Evolutionary conservation across 1,140 invertebrate species (phyloP), one percentile per base, ranked within the genome.

Genomic region (Drosophila ohnishii): DNA sequence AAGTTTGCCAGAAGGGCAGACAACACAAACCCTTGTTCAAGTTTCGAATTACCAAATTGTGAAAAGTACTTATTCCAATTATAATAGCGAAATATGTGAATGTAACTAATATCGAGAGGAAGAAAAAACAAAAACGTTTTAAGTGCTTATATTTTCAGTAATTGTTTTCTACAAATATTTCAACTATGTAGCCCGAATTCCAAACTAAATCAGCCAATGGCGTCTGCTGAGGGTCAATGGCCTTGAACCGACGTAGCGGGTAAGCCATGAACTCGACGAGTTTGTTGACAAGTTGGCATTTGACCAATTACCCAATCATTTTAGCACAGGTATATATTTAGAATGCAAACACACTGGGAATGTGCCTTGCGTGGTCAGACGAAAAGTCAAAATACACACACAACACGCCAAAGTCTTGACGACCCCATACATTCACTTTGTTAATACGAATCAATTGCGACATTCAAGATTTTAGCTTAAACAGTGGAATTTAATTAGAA

Each of bases 221-320:
- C 19, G 63, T 40, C 63, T 34, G 9, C 50, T 2, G 5, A n/a
- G 28, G 67, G 42, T 71, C 51, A 58, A 16, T 50, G 51, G 50
- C 44, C 67, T 35, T 48, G 19, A 57, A 47, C 8, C 30, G 0
- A 35, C n/a, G 32, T n/a, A 37, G 1, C 19, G 14, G 14, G 10
- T n/a, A 16, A 5, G 19, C 47, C 48, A 39, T 55, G 32, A 35
- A 62, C 60, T 25, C 37, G 14, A 40, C 19, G 19, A 69, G 11
- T 57, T 71, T 69, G 64, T 71, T 58, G 64, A 71, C 67, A 70
- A 58, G 42, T 70, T 70, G 53, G 35, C 51, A 57, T 71, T 58
- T 40, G 28, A 45, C 65, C 42, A 58, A 67, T 71, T 70, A 71
- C 42, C 64, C 67, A 70, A 57, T 71, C 39, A 71, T 57, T 71